Conservation (phyloP, 2,888 invertebrate genomes). For the Octonoba sinensis region DNA sequence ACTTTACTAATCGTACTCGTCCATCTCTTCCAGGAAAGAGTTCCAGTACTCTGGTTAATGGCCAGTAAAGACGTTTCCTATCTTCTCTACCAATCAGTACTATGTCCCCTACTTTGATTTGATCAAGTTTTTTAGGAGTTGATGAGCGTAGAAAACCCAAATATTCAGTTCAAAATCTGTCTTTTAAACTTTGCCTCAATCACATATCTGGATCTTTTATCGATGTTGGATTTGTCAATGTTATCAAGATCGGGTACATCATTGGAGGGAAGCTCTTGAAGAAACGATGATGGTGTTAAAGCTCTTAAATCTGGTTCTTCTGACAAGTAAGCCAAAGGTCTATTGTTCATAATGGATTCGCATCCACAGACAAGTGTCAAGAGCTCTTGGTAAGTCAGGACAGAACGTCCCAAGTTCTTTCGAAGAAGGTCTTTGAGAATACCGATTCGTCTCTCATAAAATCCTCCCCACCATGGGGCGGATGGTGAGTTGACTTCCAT, state of each 20-base stretch:
- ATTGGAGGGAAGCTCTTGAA: neutral
- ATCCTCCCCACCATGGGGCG: constrained; percentile 9
- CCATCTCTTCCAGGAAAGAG: no score
- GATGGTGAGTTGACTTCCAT: constrained; percentile 12
- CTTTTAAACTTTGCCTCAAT: neutral
- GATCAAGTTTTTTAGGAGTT: neutral
- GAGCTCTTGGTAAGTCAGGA: constrained; percentile 6
- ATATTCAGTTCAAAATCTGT: neutral
- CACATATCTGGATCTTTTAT: neutral
- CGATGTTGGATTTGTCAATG: neutral
- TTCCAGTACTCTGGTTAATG: neutral
- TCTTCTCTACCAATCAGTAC: constrained; percentile 11
- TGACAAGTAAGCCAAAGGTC: constrained; percentile 4
- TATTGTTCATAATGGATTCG: constrained; percentile 1
- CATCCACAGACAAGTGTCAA: neutral
- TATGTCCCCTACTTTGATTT: constrained; percentile 7
- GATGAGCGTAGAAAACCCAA: neutral
- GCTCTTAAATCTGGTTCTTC: neutral
- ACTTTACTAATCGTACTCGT: no score
- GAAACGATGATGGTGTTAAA: constrained; percentile 3
- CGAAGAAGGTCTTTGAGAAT: constrained; percentile 1
- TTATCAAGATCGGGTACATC: neutral
- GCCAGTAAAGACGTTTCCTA: constrained; percentile 3
- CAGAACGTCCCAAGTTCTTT: neutral
- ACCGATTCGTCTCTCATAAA: neutral